phyloP scores from a whole-genome alignment of 2,888 invertebrate species.

The Argynnis bischoffii region DNA sequence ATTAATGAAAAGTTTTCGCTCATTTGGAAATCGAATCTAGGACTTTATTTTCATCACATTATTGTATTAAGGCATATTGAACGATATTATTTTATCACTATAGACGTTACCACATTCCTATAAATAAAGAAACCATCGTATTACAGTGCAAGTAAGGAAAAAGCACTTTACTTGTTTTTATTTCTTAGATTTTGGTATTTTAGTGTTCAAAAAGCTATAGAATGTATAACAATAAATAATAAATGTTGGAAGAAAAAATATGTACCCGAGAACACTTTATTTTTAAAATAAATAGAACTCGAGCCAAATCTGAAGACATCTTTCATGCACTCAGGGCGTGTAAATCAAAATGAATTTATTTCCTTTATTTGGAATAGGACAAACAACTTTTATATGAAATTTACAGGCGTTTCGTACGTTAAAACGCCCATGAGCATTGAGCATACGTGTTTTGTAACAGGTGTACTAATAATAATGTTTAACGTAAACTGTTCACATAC shows the following conservation, averaged over 20 bases:
- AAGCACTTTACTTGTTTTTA: no score
- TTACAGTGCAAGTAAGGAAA: no score
- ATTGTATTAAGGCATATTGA: no score
- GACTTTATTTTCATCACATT: no score
- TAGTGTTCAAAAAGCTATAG: background rate
- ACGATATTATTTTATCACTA: no score
- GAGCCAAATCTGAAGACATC: conserved; percentile 28
- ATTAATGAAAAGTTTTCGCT: no score
- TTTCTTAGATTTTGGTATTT: no score
- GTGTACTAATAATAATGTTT: background rate
- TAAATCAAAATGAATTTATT: conserved; percentile 36
- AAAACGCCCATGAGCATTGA: conserved; percentile 8
- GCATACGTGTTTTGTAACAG: conserved; percentile 2
- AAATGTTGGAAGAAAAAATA: conserved; percentile 3
- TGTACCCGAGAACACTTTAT: conserved; percentile 17
- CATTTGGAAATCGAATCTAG: no score
- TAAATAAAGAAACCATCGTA: no score
- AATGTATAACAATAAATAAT: background rate
- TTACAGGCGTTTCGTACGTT: conserved; percentile 9
- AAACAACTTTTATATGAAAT: conserved; percentile 25
- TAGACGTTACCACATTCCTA: no score
- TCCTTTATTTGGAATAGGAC: conserved; percentile 23
- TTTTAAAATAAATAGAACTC: conserved; percentile 28
- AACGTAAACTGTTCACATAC: background rate
- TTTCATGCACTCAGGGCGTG: conserved; percentile 25